Base-by-base conservation (phyloP, 2,888 invertebrate species). In the Pheosia tremula region DNA sequence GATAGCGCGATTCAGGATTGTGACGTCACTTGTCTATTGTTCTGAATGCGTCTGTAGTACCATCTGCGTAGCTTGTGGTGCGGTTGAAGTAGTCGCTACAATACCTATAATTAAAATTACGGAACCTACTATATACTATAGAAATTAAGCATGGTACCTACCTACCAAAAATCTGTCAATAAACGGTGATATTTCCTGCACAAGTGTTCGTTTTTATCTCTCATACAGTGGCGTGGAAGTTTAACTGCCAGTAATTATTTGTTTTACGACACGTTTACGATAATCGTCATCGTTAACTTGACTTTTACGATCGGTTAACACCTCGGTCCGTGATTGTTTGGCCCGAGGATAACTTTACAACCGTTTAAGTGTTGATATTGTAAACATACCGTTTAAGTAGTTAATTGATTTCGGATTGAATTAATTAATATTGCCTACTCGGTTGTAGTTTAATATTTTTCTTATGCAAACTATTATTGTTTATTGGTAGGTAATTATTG, bases 221-320 rank as follows among this genome's bases (percentile, higher is more conserved):
- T 45, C 69, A 66, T 64, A 68, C 77, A 74, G 79, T 74, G 74
- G 81, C 79, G 58, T 62, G 62, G 69, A 76, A 72, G 77, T 80
- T 78, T 80, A 79, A 78, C 80, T 75, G 75, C 75, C 68, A 62
- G 81, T 91, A 90, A 91, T 92, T 91, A 89, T 93, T 92, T 90
- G 89, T 91, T 93, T 93, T 88, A 92, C 89, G 91, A 88, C 86
- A 85, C 81, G 83, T 91, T 92, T 89, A 90, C 88, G 91, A 92
- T 85, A 80, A 87, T 85, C 83, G 83, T 84, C 82, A 84, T 89
- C 89, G 88, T 91, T 87, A 88, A 86, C 80, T 87, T 88, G 91
- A 91, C 91, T 77, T 91, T 93, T 89, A 93, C 91, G 93, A 91
- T 87, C 90, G 81, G 80, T 87, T 89, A 83, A 86, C 91, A 89